Evolutionary conservation across 2,797 vertebrate species (phyloP), one percentile per base, ranked within the genome.

Genomic region (Microtus agrestis): DNA sequence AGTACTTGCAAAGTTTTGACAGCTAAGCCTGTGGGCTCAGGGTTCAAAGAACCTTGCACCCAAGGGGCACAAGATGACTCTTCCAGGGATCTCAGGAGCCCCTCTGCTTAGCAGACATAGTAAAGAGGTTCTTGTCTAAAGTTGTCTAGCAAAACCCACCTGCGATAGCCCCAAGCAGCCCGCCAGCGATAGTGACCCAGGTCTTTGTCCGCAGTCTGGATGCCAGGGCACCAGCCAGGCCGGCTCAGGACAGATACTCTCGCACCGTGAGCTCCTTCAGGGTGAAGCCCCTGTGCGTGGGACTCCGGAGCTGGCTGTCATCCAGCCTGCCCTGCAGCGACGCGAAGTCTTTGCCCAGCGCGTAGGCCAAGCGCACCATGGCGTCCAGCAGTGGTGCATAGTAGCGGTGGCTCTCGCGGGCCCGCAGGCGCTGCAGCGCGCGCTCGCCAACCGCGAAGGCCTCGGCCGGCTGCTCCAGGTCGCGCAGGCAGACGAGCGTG

Each of bases 251-350:
- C 43, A 98, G 19, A 1, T 99, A 99, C 48, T 99, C 99, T 0
- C 98, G 98, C 56, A 99, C 99, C 0, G 99, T 98, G 14, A 99
- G 96, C 95, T 99, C 99, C 97, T 99, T 99, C 63, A 99, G 98
- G 1, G 99, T 99, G 86, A 96, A 78, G 63, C 96, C 97, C 89
- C 97, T 96, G 87, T 96, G 2, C 23, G 13, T 97, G 97, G 96
- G 98, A 97, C 97, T 99, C 97, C 2, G 98, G 80, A 99, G 98
- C 93, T 98, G 99, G 93, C 98, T 96, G 63, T 97, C 96, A 1
- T 98, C 99, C 97, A 99, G 97, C 91, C 99, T 99, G 34, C 99
- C 98, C 97, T 99, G 99, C 77, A 99, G 93, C 78, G 99, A 98
- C 54, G 99, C 98, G 61, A 99, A 99, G 34, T 99, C 99, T 7